Evolutionary conservation across 2,113 vertebrate genomes (phyloP).

Genomic region (Hemibates koningsi): DNA sequence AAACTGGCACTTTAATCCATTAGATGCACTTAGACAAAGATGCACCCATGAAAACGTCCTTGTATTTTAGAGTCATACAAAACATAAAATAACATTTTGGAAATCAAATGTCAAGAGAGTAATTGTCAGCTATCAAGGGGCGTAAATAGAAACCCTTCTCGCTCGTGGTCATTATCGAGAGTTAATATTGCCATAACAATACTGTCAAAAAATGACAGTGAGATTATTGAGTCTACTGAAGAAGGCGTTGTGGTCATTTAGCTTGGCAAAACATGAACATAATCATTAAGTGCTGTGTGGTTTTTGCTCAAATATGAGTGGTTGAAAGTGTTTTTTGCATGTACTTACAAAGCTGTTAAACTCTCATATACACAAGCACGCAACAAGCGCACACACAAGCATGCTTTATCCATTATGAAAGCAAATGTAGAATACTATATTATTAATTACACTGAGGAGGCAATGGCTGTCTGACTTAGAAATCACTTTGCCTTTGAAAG

Average conservation of each 20-base stretch:
- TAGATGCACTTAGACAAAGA: neutral
- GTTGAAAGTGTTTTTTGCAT: neutral
- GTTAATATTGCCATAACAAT: neutral
- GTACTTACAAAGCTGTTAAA: neutral
- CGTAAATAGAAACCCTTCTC: neutral
- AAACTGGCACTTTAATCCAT: constrained; percentile 13
- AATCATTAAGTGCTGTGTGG: constrained; percentile 4
- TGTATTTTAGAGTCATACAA: neutral
- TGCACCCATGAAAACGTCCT: neutral
- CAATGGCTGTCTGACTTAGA: neutral
- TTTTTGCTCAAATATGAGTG: constrained; percentile 26
- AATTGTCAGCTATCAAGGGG: neutral
- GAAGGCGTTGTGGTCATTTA: neutral
- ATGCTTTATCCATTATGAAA: neutral
- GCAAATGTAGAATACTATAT: neutral
- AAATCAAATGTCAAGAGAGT: neutral
- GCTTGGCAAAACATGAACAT: constrained; percentile 2
- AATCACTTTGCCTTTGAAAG: neutral
- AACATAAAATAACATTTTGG: neutral
- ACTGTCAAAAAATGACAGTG: neutral
- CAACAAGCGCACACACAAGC: neutral
- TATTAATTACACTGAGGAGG: neutral
- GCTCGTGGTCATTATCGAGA: constrained; percentile 7
- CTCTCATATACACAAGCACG: neutral
- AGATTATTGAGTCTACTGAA: neutral